Percentiles rank a stretch among this genome's conserved stretches.
These are phyloP conservation scores for Anthoptus insignis DNA, from an alignment of 2,888 invertebrate genomes.

Conservation along the genomic window DNA sequence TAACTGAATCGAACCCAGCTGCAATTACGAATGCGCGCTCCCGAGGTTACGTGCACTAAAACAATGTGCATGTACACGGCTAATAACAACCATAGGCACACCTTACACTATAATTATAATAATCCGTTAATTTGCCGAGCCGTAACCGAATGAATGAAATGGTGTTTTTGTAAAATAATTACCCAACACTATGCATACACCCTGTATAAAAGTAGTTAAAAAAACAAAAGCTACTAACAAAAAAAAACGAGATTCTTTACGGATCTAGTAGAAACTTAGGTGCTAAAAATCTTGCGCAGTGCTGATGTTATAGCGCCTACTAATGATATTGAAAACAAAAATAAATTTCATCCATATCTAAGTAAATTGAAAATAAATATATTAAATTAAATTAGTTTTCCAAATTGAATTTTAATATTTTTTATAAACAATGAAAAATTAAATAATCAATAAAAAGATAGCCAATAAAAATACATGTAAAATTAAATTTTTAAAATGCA, in stretches of 20 bases:
- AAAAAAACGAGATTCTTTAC: constrained; percentile 73
- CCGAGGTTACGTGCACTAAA: too few species aligned
- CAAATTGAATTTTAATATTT: background rate
- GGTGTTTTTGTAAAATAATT: background rate
- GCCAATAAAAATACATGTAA: constrained; percentile 18
- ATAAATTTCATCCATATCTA: too few species aligned
- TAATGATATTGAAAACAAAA: too few species aligned
- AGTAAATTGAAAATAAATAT: too few species aligned
- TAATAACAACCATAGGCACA: too few species aligned
- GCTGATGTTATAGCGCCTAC: constrained; percentile 53
- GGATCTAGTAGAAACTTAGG: constrained; percentile 60
- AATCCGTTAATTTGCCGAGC: too few species aligned
- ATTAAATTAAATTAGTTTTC: background rate
- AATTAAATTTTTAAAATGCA: constrained; percentile 3
- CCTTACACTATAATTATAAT: too few species aligned
- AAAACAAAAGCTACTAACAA: constrained; percentile 33
- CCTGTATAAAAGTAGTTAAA: background rate
- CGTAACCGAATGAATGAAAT: too few species aligned
- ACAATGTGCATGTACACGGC: too few species aligned
- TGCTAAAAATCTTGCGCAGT: constrained; percentile 63
- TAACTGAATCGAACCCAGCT: too few species aligned
- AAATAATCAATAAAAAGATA: background rate
- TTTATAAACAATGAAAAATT: background rate
- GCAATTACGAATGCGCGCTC: too few species aligned
- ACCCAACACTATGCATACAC: background rate